Percentiles rank a stretch among this genome's conserved stretches.
Conservation (phyloP, 2,113 vertebrate genomes). For the Galbula dea region DNA sequence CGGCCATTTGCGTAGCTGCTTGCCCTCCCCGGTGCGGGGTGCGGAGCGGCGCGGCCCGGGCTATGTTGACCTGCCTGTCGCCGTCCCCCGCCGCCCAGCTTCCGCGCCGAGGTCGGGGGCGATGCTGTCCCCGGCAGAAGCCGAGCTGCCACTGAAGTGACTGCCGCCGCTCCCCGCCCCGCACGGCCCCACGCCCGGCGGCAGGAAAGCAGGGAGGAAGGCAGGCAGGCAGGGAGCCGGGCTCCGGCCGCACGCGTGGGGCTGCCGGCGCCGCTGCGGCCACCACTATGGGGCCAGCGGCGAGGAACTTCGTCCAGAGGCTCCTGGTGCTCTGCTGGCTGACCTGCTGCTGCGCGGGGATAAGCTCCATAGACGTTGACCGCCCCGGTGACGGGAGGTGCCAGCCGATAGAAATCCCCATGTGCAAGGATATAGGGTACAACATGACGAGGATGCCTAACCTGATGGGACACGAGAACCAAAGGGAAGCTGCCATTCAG, state of each 20-base stretch:
- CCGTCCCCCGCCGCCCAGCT: not conserved
- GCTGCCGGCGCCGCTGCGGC: not conserved
- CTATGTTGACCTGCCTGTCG: not conserved
- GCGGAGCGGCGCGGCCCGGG: not conserved
- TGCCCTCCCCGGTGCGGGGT: not conserved
- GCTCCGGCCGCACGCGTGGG: not conserved
- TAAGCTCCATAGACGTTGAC: constrained; percentile 89
- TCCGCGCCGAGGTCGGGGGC: not conserved
- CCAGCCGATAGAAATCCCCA: constrained; percentile 91
- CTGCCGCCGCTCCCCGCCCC: not conserved
- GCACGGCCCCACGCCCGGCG: not conserved
- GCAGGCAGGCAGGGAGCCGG: not conserved
- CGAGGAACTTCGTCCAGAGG: not conserved
- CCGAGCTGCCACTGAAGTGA: not conserved
- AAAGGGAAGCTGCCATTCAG: constrained; percentile 90
- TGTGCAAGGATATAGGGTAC: constrained; percentile 97
- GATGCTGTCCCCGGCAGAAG: not conserved
- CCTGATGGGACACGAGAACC: constrained; percentile 91
- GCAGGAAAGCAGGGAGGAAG: not conserved
- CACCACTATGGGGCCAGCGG: not conserved
- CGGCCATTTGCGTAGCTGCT: not conserved
- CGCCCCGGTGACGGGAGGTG: constrained; percentile 88
- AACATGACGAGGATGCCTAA: constrained; percentile 98
- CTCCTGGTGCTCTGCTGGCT: constrained; percentile 33
- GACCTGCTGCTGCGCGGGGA: constrained; percentile 71